Conservation (phyloP, 2,797 vertebrate genomes). For the Phalloptychus januarius region DNA sequence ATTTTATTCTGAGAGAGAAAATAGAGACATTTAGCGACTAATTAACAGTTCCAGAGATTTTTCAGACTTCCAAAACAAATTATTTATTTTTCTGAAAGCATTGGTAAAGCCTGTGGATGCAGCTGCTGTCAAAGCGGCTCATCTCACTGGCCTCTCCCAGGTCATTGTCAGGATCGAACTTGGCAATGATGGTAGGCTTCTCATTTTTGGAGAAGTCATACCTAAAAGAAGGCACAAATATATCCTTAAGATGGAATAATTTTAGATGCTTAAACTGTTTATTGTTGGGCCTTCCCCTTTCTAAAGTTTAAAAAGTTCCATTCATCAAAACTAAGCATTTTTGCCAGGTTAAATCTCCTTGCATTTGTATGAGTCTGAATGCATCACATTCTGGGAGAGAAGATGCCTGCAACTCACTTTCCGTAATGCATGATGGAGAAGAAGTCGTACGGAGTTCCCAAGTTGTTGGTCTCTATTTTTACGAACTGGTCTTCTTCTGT, state of each 20-base stretch:
- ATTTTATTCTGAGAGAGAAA: too few species aligned
- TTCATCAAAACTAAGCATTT: too few species aligned
- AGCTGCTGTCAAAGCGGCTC: slow-evolving; percentile 20
- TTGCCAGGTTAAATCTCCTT: background rate
- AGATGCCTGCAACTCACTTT: slow-evolving; percentile 43
- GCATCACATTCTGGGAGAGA: background rate
- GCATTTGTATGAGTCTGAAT: background rate
- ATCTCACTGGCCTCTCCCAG: background rate
- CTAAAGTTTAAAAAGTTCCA: too few species aligned
- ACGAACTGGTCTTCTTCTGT: slow-evolving; percentile 22
- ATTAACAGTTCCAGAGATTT: too few species aligned
- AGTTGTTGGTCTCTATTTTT: slow-evolving; percentile 48
- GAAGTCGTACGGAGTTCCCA: slow-evolving; percentile 59
- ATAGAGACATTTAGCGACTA: too few species aligned
- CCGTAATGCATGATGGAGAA: slow-evolving; percentile 61
- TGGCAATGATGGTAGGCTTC: slow-evolving; percentile 34
- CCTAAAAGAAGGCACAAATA: background rate
- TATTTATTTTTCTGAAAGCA: slow-evolving; percentile 16
- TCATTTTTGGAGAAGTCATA: slow-evolving; percentile 41
- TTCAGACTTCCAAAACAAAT: too few species aligned
- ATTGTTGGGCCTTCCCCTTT: too few species aligned
- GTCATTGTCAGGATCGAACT: background rate
- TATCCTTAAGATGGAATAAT: too few species aligned
- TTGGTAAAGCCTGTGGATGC: slow-evolving; percentile 47
- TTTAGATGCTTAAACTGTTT: too few species aligned